Evolutionary conservation across 2,888 invertebrate species (phyloP).

Genomic region (Platycheirus albimanus): DNA sequence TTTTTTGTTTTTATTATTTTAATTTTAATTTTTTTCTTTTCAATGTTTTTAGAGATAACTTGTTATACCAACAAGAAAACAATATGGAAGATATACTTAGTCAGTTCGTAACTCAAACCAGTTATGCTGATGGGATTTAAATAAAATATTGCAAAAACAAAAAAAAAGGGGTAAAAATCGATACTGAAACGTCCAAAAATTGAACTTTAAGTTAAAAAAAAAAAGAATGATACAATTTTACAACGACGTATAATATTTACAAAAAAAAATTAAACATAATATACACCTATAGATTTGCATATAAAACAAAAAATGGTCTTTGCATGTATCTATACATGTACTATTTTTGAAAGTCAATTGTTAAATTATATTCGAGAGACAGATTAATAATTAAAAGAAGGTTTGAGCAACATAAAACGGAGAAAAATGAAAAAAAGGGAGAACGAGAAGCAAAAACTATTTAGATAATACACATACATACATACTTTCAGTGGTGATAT

Average conservation of each 20-base stretch:
- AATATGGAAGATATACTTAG: constrained; percentile 63
- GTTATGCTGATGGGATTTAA: constrained; percentile 53
- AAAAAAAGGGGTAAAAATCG: constrained; percentile 16
- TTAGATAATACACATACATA: constrained; percentile 50
- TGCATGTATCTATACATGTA: constrained; percentile 38
- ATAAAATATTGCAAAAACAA: constrained; percentile 7
- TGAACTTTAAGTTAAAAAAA: constrained; percentile 48
- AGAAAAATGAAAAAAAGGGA: not conserved
- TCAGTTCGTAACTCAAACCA: constrained; percentile 55
- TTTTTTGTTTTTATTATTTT: constrained; percentile 43
- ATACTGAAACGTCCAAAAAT: constrained; percentile 66
- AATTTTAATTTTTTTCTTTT: constrained; percentile 41
- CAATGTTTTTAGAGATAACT: constrained; percentile 49
- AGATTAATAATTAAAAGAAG: constrained; percentile 1
- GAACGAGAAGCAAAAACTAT: constrained; percentile 18
- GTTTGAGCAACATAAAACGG: constrained; percentile 13
- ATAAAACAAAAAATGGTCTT: constrained; percentile 16
- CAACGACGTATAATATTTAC: constrained; percentile 53
- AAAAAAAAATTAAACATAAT: constrained; percentile 39
- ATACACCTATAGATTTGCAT: constrained; percentile 44
- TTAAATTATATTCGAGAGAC: constrained; percentile 41
- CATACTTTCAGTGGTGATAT: constrained; percentile 66
- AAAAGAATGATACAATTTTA: constrained; percentile 48
- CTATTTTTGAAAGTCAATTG: constrained; percentile 67
- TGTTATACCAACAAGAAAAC: constrained; percentile 47